Conservation (phyloP, 2,888 invertebrate genomes). For the Hemithea aestivaria region DNA sequence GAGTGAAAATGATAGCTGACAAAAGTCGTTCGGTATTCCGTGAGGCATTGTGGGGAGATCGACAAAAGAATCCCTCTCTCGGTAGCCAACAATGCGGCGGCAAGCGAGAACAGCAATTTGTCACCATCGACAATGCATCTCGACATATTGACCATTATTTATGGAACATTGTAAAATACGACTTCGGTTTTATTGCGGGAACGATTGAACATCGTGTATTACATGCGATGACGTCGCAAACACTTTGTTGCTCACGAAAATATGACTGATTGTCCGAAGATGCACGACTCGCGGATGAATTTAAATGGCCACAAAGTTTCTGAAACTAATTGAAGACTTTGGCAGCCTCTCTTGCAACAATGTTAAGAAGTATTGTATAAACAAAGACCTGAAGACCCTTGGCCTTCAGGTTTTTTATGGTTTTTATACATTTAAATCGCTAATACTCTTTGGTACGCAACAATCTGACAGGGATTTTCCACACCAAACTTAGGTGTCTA, state of each 20-base stretch:
- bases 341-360: no score
- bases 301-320: no score
- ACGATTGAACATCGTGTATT: constrained; percentile 68
- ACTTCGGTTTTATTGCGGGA: constrained; percentile 71
- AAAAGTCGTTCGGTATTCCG: constrained; percentile 56
- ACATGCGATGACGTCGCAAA: constrained; percentile 60
- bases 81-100: constrained; percentile 69
- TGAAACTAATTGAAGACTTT: no score
- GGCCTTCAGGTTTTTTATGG: no score
- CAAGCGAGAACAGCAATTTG: constrained; percentile 72
- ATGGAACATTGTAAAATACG: constrained; percentile 70
- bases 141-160: constrained; percentile 79
- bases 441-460: no score
- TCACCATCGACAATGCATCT: constrained; percentile 73
- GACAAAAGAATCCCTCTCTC: constrained; percentile 56
- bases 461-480: no score
- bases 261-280: constrained; percentile 30
- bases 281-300: neutral
- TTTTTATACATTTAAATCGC: no score
- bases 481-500: no score
- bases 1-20: constrained; percentile 72
- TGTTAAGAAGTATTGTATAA: no score
- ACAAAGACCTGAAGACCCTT: no score
- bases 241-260: constrained; percentile 56
- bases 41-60: constrained; percentile 53